Base-by-base conservation (phyloP, 1,140 invertebrate species). In the Orchesella cincta region DNA sequence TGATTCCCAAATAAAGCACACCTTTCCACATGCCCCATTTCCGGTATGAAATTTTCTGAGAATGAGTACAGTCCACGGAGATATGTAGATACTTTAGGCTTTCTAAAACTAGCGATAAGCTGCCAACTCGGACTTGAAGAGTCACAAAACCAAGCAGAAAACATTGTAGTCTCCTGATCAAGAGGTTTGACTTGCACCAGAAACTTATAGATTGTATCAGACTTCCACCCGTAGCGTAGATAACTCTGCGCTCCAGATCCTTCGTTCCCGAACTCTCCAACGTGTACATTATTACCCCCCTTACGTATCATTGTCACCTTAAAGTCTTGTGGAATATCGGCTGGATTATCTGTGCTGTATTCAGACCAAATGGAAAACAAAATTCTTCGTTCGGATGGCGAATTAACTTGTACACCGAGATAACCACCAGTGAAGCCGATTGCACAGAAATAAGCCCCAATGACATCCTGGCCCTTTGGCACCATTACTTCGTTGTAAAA, bases 401-500 rank as follows among this genome's bases (percentile, higher is more conserved):
- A 64, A 64, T 82, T 82, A 2, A 80, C 78, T 76, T 80, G 79
- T 31, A 82, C 77, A 0, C 81, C 81, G 29, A 82, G 76, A 67
- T 82, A 82, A 12, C 81, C 81, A 31, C 79, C 79, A 26, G 5
- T n/a, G 67, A 82, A 82, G 14, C 81, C 81, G 36, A 34, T 39
- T 5, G 81, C 79, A 35, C 70, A 72, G 28, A 80, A 80, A 73
- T 80, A 82, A 26, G 70, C 33, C 18, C 77, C 79, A 1, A 79
- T 23, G 8, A 67, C 73, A 77, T 82, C 81, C 16, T 76, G 14
- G 3, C 76, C 79, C 2, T 34, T 2, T 31, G 81, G 81, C 0
- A 82, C 75, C 20, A 52, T 64, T 0, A 82, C 72, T 74, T 82
- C 81, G 39, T 80, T 82, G 34, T 82, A 82, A 75, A 82, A 82